phyloP scores from a whole-genome alignment of 2,888 invertebrate species.

The Apomyelois bistriatella region DNA sequence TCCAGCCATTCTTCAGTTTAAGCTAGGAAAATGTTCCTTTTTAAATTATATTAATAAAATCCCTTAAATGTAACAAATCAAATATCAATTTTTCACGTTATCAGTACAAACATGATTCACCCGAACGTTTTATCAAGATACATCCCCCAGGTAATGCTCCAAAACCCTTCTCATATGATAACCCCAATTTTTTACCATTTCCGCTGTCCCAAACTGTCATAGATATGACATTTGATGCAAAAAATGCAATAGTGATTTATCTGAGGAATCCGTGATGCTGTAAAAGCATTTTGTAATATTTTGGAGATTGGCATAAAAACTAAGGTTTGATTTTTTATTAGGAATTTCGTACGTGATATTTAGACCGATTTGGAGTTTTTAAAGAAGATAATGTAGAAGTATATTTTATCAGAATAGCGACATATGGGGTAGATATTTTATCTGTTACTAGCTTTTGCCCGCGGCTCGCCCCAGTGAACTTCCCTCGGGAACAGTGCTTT shows the following conservation, averaged over 20 bases:
- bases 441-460: no score
- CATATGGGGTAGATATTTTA: no score
- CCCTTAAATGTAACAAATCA: not conserved
- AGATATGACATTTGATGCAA: conserved; percentile 15
- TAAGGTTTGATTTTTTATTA: not conserved
- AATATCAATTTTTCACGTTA: not conserved
- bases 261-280: conserved; percentile 24
- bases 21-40: no score
- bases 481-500: no score
- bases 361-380: no score
- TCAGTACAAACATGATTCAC: not conserved
- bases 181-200: conserved; percentile 29
- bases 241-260: conserved; percentile 12
- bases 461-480: no score
- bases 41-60: no score
- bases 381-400: no score
- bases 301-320: not conserved
- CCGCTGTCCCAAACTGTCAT: conserved; percentile 24
- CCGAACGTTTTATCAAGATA: not conserved
- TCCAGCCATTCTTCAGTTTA: no score
- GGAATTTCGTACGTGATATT: not conserved
- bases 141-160: conserved; percentile 2
- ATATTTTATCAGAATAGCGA: no score
- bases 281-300: conserved; percentile 26
- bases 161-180: conserved; percentile 20